Base-by-base conservation (phyloP, 2,113 vertebrate species). In the Lepidothrix coronata region DNA sequence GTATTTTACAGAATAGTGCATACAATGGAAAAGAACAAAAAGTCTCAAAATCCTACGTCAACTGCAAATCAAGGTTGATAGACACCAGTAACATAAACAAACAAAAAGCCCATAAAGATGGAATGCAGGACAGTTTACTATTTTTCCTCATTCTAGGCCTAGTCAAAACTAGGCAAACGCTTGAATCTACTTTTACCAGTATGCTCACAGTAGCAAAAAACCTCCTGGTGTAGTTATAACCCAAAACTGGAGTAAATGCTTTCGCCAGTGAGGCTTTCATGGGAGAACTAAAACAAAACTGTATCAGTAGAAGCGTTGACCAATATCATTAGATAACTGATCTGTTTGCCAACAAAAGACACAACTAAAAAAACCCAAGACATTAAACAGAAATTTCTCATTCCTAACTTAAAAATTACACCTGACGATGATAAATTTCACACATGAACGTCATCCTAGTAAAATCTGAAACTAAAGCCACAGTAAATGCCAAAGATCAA, bases 1-100 rank as follows among this genome's bases (percentile, higher is more conserved):
- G 55, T 54, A 92, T 89, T 96, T 82, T 58, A 85, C 57, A 89
- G 77, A 91, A 57, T 15, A 88, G 25, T 5, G 16, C 19, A 74
- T 43, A 91, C 61, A 95, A 89, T 61, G 27, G 87, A 79, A 80
- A 86, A 66, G 48, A 83, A 86, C 37, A 92, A 33, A 89, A 83
- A 93, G 68, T 19, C 51, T 78, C 59, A 51, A 82, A 82, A 88
- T 79, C 46, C 44, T 66, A 73, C 41, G 0, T 88, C 49, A 91
- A 18, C 37, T 49, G 21, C 58, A 80, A n/a, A n/a, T 58, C 46
- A 55, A 79, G 19, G 58, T 75, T 31, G 75, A 31, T 0, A 72
- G 66, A 79, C 37, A 85, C 6, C 1, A 2, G 13, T 14, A 63
- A 77, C 15, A n/a, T 1, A 73, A 79, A 58, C 19, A 87, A 70